A percentile compares a stretch with the other conserved stretches of the same genome.
phyloP scores from a whole-genome alignment of 2,113 vertebrate species.

The Semnopithecus entellus region DNA sequence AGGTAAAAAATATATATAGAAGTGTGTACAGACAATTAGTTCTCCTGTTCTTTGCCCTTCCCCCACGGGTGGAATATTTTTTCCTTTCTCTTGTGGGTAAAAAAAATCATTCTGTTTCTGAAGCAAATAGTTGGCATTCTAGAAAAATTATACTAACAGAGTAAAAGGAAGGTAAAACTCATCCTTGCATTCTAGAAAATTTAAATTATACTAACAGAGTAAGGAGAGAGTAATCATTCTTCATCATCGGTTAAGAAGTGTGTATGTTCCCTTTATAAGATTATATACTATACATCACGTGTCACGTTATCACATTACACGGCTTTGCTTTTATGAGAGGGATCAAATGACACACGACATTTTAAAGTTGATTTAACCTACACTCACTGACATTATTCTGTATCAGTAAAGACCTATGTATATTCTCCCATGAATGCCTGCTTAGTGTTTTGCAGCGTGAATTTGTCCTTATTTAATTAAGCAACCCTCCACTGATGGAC shows the following conservation, averaged over 20 bases:
- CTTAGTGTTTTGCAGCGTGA: rapidly evolving
- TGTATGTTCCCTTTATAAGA: not conserved
- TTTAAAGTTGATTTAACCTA: not conserved
- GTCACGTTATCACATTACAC: not conserved
- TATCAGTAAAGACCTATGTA: not conserved
- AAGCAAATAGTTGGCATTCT: not conserved
- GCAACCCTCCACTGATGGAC: not conserved
- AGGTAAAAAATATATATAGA: rapidly evolving
- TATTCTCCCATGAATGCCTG: too few species aligned
- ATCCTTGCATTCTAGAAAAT: not conserved
- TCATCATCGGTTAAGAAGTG: not conserved
- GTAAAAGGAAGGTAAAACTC: not conserved
- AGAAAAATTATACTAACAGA: not conserved
- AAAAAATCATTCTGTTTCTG: not conserved
- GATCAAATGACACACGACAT: not conserved
- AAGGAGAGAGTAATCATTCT: too few species aligned
- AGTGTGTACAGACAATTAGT: rapidly evolving
- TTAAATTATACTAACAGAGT: not conserved
- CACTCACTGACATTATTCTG: not conserved
- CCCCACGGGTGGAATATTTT: not conserved
- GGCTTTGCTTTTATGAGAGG: not conserved
- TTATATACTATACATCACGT: rapidly evolving
- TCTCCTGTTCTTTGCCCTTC: not conserved
- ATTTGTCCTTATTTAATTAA: too few species aligned
- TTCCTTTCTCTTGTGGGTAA: not conserved